Conservation (phyloP, 2,888 invertebrate species). For the Pyralis farinalis region DNA sequence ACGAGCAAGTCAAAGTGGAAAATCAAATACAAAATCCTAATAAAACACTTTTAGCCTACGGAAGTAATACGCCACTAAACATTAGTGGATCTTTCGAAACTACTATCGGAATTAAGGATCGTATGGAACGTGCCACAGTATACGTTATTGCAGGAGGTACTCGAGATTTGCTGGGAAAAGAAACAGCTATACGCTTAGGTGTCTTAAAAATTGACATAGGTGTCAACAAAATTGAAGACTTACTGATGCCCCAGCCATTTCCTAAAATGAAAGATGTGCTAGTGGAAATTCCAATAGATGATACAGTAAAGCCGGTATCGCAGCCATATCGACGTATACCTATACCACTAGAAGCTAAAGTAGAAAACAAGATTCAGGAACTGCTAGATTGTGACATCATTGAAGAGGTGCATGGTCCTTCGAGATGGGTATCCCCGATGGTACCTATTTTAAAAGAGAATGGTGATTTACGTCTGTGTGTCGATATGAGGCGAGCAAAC, state of each 20-base stretch:
- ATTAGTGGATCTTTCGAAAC: too few species aligned
- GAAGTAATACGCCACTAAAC: conserved; percentile 1
- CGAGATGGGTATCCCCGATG: too few species aligned
- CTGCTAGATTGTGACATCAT: too few species aligned
- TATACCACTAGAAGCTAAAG: too few species aligned
- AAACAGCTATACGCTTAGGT: conserved; percentile 1
- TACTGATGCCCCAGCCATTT: conserved; percentile 7
- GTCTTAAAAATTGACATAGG: conserved; percentile 1
- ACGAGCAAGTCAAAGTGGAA: background rate
- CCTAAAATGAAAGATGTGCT: conserved; percentile 32
- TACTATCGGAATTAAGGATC: too few species aligned
- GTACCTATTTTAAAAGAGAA: too few species aligned
- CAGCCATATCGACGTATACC: conserved; percentile 30
- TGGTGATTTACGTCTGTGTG: too few species aligned
- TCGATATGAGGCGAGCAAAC: too few species aligned
- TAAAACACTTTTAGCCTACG: conserved; percentile 1
- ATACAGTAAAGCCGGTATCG: conserved; percentile 30
- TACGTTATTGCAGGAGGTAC: background rate
- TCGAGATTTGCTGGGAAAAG: conserved; percentile 1
- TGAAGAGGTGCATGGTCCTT: too few species aligned
- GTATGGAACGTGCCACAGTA: too few species aligned
- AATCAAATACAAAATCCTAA: conserved; percentile 2
- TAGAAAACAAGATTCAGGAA: too few species aligned
- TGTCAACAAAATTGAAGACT: background rate
- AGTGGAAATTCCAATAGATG: conserved; percentile 34